Evolutionary conservation across 1,140 invertebrate species (phyloP).

Genomic region (Babylonia areolata): DNA sequence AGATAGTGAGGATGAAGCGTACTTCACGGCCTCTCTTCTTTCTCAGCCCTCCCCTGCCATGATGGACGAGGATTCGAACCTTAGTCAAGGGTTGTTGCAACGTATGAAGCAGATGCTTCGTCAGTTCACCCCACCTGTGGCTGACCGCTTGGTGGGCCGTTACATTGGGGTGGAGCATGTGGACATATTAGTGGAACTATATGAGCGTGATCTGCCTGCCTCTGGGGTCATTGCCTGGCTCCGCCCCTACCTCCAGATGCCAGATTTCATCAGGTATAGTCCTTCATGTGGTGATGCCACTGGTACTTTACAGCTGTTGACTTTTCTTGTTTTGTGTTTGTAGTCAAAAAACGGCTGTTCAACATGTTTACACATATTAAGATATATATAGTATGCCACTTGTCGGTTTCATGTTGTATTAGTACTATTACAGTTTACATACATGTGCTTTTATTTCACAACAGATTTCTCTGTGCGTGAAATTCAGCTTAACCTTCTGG

Average conservation of each 20-base stretch:
- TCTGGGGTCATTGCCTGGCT: neutral
- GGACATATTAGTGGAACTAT: neutral
- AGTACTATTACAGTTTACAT: too few relatives aligned
- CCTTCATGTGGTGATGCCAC: too few relatives aligned
- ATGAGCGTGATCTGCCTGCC: neutral
- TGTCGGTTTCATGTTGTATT: too few relatives aligned
- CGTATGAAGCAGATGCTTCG: neutral
- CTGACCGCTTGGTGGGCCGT: neutral
- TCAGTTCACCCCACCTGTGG: neutral
- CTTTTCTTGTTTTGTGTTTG: too few relatives aligned
- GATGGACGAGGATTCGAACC: neutral
- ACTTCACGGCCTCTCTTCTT: neutral
- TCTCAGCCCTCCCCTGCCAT: neutral
- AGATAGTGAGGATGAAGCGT: neutral
- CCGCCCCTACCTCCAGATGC: neutral
- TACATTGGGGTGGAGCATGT: neutral
- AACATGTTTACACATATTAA: too few relatives aligned
- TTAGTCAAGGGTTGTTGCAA: neutral
- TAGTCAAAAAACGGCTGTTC: too few relatives aligned
- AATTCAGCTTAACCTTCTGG: too few relatives aligned
- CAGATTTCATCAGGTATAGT: slow-evolving; percentile 1
- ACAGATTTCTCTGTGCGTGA: too few relatives aligned
- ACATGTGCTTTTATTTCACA: too few relatives aligned
- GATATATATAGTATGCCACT: too few relatives aligned
- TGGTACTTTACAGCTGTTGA: too few relatives aligned